A percentile compares a stretch with the other conserved stretches of the same genome.
Conservation (phyloP, 2,113 vertebrate species). For the Tricholaema leucomelas region DNA sequence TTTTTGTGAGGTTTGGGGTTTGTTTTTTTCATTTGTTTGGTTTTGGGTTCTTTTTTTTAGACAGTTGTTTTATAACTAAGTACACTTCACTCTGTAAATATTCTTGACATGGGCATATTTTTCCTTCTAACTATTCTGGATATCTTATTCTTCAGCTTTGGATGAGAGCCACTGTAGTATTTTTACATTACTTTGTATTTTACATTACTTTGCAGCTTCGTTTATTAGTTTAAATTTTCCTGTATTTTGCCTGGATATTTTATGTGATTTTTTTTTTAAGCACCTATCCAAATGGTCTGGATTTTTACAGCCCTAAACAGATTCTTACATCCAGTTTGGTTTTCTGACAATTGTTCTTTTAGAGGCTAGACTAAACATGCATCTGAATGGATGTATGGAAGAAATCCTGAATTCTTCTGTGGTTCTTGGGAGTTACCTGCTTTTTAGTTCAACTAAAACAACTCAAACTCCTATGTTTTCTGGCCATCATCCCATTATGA, state of each 20-base stretch:
- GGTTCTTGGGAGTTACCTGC: neutral
- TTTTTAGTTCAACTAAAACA: neutral
- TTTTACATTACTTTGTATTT: too few relatives aligned
- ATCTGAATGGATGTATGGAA: neutral
- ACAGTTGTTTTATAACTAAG: neutral
- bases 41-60: neutral
- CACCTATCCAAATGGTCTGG: neutral
- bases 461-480: neutral
- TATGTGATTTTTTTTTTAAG: neutral
- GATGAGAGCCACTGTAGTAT: neutral
- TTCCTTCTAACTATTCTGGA: neutral
- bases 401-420: neutral
- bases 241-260: neutral
- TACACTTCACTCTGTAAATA: neutral
- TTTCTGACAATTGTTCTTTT: neutral
- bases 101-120: neutral
- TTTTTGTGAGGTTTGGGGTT: too few relatives aligned
- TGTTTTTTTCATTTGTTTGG: too few relatives aligned
- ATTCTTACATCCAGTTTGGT: neutral
- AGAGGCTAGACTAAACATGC: neutral
- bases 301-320: neutral
- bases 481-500: neutral
- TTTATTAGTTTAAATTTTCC: neutral
- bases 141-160: neutral
- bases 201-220: neutral